A percentile compares a stretch with the other conserved stretches of the same genome.
phyloP scores from a whole-genome alignment of 1,140 invertebrate genomes.

The Ylistrum balloti region DNA sequence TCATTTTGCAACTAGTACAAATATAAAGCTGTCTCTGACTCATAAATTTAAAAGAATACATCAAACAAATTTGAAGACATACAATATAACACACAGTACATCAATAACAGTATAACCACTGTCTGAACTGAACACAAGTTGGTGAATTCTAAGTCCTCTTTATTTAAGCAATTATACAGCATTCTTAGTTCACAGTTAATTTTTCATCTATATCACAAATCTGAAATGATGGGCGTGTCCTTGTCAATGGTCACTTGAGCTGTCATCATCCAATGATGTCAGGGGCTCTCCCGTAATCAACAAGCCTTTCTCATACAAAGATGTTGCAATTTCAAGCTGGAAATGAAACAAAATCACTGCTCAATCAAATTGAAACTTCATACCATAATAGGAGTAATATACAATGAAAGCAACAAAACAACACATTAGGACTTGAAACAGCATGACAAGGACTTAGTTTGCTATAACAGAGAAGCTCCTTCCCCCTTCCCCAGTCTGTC shows the following conservation, averaged over 20 bases:
- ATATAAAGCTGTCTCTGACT: background rate
- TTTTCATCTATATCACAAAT: too few species aligned
- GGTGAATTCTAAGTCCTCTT: background rate
- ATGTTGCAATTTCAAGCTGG: constrained; percentile 85
- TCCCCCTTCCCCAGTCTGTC: too few species aligned
- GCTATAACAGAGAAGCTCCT: too few species aligned
- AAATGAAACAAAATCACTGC: constrained; percentile 69
- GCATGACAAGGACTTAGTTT: too few species aligned
- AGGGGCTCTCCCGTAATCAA: constrained; percentile 86
- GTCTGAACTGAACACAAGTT: background rate
- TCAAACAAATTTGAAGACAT: background rate
- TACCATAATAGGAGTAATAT: too few species aligned
- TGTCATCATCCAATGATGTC: constrained; percentile 73
- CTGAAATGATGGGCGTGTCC: background rate
- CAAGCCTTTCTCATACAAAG: constrained; percentile 89
- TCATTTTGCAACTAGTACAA: background rate
- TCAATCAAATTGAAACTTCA: too few species aligned
- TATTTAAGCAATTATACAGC: too few species aligned
- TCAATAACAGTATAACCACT: background rate
- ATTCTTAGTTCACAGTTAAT: too few species aligned
- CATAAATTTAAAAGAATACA: background rate
- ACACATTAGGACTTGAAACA: too few species aligned
- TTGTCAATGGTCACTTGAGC: background rate
- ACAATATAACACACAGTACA: background rate
- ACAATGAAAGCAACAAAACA: too few species aligned